These are phyloP conservation scores for Brachionus sp. DNA, from an alignment of 1,140 invertebrate genomes.

Conservation along the genomic window DNA sequence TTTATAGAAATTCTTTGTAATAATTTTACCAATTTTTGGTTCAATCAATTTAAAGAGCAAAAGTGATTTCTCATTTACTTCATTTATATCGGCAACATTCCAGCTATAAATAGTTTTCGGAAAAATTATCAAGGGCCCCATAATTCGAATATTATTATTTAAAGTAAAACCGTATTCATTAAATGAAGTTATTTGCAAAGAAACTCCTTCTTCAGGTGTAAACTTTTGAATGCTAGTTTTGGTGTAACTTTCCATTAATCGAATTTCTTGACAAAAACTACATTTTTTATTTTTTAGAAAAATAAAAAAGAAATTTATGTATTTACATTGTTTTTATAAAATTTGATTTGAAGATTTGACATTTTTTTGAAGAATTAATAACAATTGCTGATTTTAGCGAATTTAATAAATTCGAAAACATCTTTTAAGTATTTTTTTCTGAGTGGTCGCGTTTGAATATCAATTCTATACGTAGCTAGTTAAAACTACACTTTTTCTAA, in stretches of 20 bases:
- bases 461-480: background rate
- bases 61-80: slow-evolving; percentile 41
- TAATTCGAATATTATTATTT: slow-evolving; percentile 11
- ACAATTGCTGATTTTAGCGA: background rate
- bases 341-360: background rate
- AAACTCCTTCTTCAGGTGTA: slow-evolving; percentile 10
- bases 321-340: background rate
- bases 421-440: no score
- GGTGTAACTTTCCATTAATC: background rate
- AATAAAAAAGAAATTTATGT: no score
- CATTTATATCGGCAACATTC: slow-evolving; percentile 28
- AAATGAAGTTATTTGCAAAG: slow-evolving; percentile 26
- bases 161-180: slow-evolving; percentile 35
- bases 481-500: slow-evolving; percentile 1
- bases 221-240: slow-evolving; percentile 15
- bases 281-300: no score
- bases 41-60: slow-evolving; percentile 27
- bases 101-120: slow-evolving; percentile 41
- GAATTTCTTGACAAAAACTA: background rate
- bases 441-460: background rate
- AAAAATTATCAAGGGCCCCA: slow-evolving; percentile 31
- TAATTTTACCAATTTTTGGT: slow-evolving; percentile 26
- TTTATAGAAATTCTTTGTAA: background rate
- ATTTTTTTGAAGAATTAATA: background rate
- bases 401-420: background rate